A percentile compares a stretch with the other conserved stretches of the same genome.
These are phyloP conservation scores for Stigmatopora argus DNA, from an alignment of 2,113 vertebrate species.

Conservation along the genomic window DNA sequence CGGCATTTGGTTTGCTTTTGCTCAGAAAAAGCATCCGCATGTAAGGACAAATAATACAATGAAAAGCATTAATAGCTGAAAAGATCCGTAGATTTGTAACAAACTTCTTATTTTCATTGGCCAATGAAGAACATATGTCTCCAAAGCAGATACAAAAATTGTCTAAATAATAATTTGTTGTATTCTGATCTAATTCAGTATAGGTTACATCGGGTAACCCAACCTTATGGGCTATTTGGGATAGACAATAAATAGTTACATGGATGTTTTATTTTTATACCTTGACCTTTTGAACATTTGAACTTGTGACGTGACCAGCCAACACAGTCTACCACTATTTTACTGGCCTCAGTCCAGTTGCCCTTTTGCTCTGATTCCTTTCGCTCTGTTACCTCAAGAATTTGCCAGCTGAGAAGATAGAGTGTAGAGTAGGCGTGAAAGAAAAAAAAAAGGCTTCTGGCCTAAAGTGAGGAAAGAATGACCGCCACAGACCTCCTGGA, in stretches of 20 bases:
- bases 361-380: slow-evolving; percentile 24
- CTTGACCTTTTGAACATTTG: slow-evolving; percentile 12
- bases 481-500: slow-evolving; percentile 39
- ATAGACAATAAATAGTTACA: neutral
- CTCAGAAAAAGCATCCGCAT: neutral
- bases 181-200: no score
- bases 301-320: slow-evolving; percentile 7
- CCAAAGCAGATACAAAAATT: neutral
- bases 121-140: neutral
- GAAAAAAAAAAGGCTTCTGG: slow-evolving; percentile 9
- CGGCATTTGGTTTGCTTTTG: neutral
- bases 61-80: no score
- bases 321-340: slow-evolving; percentile 12
- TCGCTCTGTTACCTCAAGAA: slow-evolving; percentile 20
- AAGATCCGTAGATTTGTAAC: no score
- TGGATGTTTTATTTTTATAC: slow-evolving; percentile 4
- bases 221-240: slow-evolving; percentile 5
- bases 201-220: no score
- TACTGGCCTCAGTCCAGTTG: slow-evolving; percentile 17
- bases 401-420: slow-evolving; percentile 1
- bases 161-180: no score
- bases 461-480: slow-evolving; percentile 18
- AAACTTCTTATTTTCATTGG: neutral
- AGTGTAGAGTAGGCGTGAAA: slow-evolving; percentile 12
- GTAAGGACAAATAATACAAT: neutral